Evolutionary conservation across 2,797 vertebrate species (phyloP).

Genomic region (Pyrocephalus nanus): DNA sequence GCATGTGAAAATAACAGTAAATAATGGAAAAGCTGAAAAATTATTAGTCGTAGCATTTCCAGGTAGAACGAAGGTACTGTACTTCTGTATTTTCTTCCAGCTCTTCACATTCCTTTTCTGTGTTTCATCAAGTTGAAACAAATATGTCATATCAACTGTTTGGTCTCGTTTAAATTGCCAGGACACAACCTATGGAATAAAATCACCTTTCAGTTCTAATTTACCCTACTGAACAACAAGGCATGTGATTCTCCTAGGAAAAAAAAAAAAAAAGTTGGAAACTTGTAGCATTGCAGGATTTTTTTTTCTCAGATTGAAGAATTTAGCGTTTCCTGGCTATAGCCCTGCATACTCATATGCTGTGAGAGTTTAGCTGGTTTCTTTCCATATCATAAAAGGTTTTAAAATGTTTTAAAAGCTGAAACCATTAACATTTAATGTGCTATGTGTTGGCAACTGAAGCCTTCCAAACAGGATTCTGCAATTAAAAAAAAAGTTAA

Average conservation of each 20-base stretch:
- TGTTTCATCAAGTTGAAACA: neutral
- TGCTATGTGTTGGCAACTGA: neutral
- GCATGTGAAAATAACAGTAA: neutral
- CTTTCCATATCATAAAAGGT: neutral
- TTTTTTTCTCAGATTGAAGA: neutral
- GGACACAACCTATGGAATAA: neutral
- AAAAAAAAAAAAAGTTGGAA: neutral
- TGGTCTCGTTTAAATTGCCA: neutral
- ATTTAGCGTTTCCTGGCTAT: neutral
- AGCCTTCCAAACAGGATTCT: neutral
- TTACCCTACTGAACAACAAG: neutral
- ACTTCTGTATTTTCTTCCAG: neutral
- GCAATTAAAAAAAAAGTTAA: neutral
- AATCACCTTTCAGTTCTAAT: neutral
- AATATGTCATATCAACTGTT: neutral
- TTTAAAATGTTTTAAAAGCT: constrained; percentile 1
- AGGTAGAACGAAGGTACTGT: neutral
- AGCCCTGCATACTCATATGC: neutral
- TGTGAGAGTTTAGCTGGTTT: constrained; percentile 1
- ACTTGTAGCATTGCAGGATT: neutral
- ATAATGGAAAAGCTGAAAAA: neutral
- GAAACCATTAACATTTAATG: constrained; percentile 2
- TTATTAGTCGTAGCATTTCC: neutral
- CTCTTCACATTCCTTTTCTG: neutral
- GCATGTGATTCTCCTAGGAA: neutral